phyloP scores from a whole-genome alignment of 2,113 vertebrate species.

The Xiphophorus maculatus region DNA sequence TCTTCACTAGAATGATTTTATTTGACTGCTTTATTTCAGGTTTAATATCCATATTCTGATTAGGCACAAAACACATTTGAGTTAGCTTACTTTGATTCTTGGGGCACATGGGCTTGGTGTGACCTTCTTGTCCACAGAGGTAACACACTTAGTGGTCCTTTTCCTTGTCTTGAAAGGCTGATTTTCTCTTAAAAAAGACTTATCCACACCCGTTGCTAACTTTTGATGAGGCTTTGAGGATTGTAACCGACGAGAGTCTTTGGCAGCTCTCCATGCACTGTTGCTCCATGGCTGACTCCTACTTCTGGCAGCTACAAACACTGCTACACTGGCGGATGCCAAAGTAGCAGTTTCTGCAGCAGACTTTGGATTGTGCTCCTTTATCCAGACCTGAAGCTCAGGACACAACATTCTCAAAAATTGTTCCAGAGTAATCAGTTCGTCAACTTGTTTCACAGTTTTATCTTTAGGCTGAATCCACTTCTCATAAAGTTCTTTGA shows the following conservation, averaged over 20 bases:
- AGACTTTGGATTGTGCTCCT: too few relatives aligned
- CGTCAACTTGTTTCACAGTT: background rate
- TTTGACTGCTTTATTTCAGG: background rate
- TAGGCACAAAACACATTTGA: conserved; percentile 1
- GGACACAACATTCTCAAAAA: background rate
- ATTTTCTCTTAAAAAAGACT: background rate
- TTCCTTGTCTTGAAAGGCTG: background rate
- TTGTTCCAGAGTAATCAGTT: background rate
- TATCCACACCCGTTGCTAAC: background rate
- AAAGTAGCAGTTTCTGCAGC: too few relatives aligned
- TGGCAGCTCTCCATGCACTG: background rate
- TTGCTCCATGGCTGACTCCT: too few relatives aligned
- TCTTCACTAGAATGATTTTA: background rate
- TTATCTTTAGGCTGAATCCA: background rate
- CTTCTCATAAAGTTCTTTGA: background rate
- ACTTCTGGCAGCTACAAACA: too few relatives aligned
- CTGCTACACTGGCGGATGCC: too few relatives aligned
- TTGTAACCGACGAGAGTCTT: background rate
- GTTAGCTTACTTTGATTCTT: background rate
- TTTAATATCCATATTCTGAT: background rate
- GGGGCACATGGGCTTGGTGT: too few relatives aligned
- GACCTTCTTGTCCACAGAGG: too few relatives aligned
- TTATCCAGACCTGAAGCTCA: background rate
- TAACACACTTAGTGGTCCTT: background rate
- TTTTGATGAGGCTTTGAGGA: background rate